Evolutionary conservation across 2,888 invertebrate genomes (phyloP).

Genomic region (Noctua pronuba): DNA sequence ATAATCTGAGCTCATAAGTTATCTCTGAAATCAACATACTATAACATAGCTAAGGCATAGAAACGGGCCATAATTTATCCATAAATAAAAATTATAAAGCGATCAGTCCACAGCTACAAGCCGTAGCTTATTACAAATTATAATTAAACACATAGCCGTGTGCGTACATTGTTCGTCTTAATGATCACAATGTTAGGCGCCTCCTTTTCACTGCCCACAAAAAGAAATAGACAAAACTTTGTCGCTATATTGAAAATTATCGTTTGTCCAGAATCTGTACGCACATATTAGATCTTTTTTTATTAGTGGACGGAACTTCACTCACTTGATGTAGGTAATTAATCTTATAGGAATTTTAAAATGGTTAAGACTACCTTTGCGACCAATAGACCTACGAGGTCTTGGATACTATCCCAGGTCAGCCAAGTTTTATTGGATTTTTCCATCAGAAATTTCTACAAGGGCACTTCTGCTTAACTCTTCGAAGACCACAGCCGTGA

Average conservation of each 20-base stretch:
- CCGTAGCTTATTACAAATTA: conserved; percentile 62
- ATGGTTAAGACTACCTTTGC: neutral
- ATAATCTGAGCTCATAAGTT: neutral
- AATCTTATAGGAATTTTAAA: neutral
- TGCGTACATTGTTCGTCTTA: conserved; percentile 57
- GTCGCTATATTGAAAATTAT: conserved; percentile 34
- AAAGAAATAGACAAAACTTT: conserved; percentile 47
- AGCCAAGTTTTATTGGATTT: neutral
- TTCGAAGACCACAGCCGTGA: neutral
- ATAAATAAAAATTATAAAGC: conserved; percentile 52
- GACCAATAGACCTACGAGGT: neutral
- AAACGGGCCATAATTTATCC: conserved; percentile 19
- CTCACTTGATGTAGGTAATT: neutral
- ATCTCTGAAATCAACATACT: neutral
- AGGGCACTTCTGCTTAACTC: neutral
- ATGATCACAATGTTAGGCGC: conserved; percentile 64
- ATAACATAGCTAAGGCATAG: neutral
- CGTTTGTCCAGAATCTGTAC: conserved; percentile 12
- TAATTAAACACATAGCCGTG: conserved; percentile 58
- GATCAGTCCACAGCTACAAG: conserved; percentile 49
- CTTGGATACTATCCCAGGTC: neutral
- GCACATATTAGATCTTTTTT: neutral
- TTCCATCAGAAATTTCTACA: neutral
- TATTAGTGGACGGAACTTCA: neutral
- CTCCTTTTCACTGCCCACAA: conserved; percentile 63